Evolutionary conservation across 2,888 invertebrate species (phyloP).

Genomic region (Pollenia amentaria): DNA sequence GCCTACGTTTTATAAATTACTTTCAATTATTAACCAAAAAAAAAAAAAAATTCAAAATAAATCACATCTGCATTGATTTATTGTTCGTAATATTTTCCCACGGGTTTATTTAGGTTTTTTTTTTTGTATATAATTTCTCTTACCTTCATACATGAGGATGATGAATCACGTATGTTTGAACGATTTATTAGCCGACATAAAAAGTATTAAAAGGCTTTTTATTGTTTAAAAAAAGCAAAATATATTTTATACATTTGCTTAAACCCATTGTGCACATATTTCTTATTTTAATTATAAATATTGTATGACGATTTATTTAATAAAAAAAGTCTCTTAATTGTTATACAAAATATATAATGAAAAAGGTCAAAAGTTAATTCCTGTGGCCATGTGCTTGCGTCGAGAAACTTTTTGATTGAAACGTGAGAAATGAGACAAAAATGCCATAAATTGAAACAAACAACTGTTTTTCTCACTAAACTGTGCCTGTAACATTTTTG

Average conservation of each 20-base stretch:
- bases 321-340: too few species aligned
- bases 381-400: too few species aligned
- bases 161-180: conserved; percentile 31
- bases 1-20: conserved; percentile 10
- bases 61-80: conserved; percentile 5
- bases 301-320: background rate
- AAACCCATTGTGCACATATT: background rate
- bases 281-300: background rate
- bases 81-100: background rate
- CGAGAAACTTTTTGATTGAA: too few species aligned
- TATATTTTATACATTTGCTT: conserved; percentile 1
- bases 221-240: conserved; percentile 6
- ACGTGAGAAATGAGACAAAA: too few species aligned
- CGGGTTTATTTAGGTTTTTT: conserved; percentile 16
- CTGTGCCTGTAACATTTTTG: too few species aligned
- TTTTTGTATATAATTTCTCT: conserved; percentile 6
- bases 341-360: too few species aligned
- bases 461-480: too few species aligned
- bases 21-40: background rate
- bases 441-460: too few species aligned
- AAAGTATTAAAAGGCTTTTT: conserved; percentile 16
- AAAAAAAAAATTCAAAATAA: background rate
- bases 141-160: conserved; percentile 9
- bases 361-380: too few species aligned
- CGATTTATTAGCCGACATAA: conserved; percentile 37